These are phyloP conservation scores for Pitangus sulphuratus DNA, from an alignment of 2,797 vertebrate genomes.

Conservation along the genomic window DNA sequence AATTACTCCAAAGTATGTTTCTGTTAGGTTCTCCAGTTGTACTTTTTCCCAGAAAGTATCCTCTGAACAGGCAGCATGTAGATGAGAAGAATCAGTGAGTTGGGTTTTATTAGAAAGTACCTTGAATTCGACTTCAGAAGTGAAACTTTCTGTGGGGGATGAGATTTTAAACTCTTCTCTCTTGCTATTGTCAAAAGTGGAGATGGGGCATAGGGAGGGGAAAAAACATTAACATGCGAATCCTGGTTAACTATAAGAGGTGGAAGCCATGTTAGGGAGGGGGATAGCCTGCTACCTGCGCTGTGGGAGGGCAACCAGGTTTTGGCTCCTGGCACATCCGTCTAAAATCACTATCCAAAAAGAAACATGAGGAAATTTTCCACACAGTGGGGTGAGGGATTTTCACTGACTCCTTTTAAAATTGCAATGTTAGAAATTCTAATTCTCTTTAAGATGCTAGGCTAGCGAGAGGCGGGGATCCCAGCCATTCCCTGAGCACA, in stretches of 20 bases:
- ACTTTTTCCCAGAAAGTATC: neutral
- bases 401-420: neutral
- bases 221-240: neutral
- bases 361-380: neutral
- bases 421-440: neutral
- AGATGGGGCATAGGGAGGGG: neutral
- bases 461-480: neutral
- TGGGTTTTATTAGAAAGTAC: neutral
- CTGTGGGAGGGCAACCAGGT: too few species aligned
- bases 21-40: neutral
- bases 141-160: neutral
- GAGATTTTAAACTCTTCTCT: neutral
- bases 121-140: neutral
- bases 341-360: neutral
- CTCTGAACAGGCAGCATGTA: neutral
- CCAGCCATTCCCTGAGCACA: neutral
- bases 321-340: neutral
- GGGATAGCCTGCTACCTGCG: rapidly evolving
- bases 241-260: neutral
- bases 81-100: neutral
- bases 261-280: neutral
- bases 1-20: neutral
- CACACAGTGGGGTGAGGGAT: rapidly evolving
- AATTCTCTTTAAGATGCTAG: neutral
- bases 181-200: neutral